These are phyloP conservation scores for Drosophila monieri DNA, from an alignment of 2,888 invertebrate genomes.

Conservation along the genomic window DNA sequence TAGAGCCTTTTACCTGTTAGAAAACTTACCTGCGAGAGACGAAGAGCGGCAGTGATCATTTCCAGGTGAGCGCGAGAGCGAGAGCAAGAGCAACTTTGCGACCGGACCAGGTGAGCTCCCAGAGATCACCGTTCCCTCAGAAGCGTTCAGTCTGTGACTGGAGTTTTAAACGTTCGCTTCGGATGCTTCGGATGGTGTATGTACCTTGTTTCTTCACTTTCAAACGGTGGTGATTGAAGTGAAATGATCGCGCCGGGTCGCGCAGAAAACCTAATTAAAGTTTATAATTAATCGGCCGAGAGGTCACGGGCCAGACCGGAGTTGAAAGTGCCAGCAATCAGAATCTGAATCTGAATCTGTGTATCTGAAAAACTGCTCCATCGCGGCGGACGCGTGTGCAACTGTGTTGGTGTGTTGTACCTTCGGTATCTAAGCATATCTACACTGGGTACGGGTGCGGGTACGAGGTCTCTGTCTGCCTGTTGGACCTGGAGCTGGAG, in stretches of 20 bases:
- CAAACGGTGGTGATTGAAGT: constrained; percentile 17
- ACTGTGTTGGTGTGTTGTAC: constrained; percentile 53
- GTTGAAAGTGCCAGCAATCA: constrained; percentile 35
- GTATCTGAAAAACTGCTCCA: constrained; percentile 1
- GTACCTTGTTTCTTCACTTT: constrained; percentile 2
- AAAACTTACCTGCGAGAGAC: constrained; percentile 48
- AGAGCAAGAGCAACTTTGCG: constrained; percentile 10
- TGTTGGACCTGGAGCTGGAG: constrained; percentile 30
- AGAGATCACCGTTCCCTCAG: constrained; percentile 7
- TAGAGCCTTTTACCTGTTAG: constrained; percentile 67
- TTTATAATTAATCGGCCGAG: constrained; percentile 35
- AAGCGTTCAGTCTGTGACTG: constrained; percentile 60
- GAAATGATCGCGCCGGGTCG: constrained; percentile 11
- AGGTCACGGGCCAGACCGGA: constrained; percentile 9
- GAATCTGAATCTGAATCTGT: background rate
- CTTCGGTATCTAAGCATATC: constrained; percentile 74
- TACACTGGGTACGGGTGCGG: no score
- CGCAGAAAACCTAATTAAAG: constrained; percentile 27
- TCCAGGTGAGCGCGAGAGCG: constrained; percentile 9
- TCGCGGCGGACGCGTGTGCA: constrained; percentile 9
- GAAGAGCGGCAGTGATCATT: background rate
- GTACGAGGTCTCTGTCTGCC: constrained; percentile 38
- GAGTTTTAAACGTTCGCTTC: constrained; percentile 53
- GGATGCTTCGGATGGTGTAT: constrained; percentile 3
- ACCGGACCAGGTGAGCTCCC: constrained; percentile 2